Evolutionary conservation across 2,888 invertebrate genomes (phyloP).

Genomic region (Spatulosminthurus flaviceps): DNA sequence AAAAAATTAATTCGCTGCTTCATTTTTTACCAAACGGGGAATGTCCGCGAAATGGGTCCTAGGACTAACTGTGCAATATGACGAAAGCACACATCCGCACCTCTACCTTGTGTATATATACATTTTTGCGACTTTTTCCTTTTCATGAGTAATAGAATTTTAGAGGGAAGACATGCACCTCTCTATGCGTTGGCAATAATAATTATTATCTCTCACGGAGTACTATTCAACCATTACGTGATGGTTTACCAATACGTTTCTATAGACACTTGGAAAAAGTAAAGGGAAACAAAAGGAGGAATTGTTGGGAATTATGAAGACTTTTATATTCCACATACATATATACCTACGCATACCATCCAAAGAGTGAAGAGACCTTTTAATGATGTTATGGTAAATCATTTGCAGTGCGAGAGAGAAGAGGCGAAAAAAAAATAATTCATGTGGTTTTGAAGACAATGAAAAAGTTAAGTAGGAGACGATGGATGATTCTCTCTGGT

Average conservation of each 20-base stretch:
- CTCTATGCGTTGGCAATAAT: background rate
- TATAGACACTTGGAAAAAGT: background rate
- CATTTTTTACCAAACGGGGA: too few relatives aligned
- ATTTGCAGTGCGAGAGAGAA: too few relatives aligned
- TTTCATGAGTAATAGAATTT: too few relatives aligned
- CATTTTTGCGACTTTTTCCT: too few relatives aligned
- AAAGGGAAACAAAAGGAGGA: background rate
- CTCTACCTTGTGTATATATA: too few relatives aligned
- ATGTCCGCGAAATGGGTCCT: too few relatives aligned
- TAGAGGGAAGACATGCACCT: background rate
- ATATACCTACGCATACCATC: too few relatives aligned
- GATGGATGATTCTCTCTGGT: constrained; percentile 25
- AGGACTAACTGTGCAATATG: too few relatives aligned
- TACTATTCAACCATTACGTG: background rate
- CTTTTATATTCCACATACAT: background rate
- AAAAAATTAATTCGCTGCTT: too few relatives aligned
- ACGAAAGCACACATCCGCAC: too few relatives aligned
- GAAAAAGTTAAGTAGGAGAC: constrained; percentile 37
- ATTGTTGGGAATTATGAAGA: background rate
- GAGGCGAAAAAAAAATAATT: constrained; percentile 18
- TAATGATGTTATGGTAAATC: constrained; percentile 25
- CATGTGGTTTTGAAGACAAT: constrained; percentile 1
- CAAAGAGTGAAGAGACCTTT: constrained; percentile 20
- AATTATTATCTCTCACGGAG: background rate
- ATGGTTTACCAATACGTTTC: constrained; percentile 5